These are phyloP conservation scores for Panonychus citri DNA, from an alignment of 1,140 invertebrate genomes.

Conservation along the genomic window DNA sequence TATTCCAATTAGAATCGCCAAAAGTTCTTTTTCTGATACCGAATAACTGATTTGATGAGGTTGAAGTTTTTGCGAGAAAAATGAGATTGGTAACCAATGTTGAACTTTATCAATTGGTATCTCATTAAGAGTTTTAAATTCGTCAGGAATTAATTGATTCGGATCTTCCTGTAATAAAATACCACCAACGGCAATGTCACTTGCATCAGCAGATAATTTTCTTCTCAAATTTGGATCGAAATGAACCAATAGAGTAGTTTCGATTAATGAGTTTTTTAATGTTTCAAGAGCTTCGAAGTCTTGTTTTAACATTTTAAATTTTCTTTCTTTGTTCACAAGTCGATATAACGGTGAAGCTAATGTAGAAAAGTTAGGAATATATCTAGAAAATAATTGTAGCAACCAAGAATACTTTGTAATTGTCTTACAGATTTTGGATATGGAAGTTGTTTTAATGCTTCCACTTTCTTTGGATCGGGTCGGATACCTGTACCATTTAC, in stretches of 20 bases:
- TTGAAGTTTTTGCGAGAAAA: no score
- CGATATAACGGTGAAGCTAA: conserved; percentile 19
- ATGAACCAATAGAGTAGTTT: not conserved
- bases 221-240: not conserved
- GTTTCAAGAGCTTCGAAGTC: not conserved
- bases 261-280: conserved; percentile 14
- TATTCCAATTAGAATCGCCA: not conserved
- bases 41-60: conserved; percentile 7
- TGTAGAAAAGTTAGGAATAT: conserved; percentile 14
- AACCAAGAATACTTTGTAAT: conserved; percentile 24
- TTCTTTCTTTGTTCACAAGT: conserved; percentile 9
- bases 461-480: conserved; percentile 19
- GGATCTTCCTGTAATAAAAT: not conserved
- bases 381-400: conserved; percentile 11
- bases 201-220: not conserved
- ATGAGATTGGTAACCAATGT: no score
- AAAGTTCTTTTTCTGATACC: not conserved
- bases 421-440: conserved; percentile 18
- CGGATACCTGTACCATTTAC: conserved; percentile 18
- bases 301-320: not conserved
- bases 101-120: no score
- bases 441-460: conserved; percentile 15
- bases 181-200: not conserved
- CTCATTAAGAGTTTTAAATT: no score
- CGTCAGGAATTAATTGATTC: no score